These are phyloP conservation scores for Takifugu flavidus DNA, from an alignment of 2,113 vertebrate species.

Conservation along the genomic window DNA sequence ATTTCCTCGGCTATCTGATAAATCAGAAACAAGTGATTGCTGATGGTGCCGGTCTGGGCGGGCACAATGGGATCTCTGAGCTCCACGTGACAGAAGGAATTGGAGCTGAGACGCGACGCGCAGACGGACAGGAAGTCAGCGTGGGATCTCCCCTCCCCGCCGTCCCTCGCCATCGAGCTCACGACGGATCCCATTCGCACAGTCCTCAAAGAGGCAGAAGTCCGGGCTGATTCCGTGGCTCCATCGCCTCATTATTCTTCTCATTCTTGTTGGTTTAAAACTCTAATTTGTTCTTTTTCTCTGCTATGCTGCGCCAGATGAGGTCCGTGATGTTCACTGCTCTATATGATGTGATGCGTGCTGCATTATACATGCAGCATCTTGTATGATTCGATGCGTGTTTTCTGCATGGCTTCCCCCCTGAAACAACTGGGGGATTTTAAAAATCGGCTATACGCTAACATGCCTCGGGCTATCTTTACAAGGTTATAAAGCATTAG, in stretches of 20 bases:
- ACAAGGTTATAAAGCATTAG: constrained; percentile 71
- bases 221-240: constrained; percentile 10
- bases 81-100: constrained; percentile 51
- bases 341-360: constrained; percentile 50
- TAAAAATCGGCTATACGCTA: constrained; percentile 58
- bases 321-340: constrained; percentile 51
- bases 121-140: constrained; percentile 35
- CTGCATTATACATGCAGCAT: constrained; percentile 73
- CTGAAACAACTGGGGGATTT: constrained; percentile 60
- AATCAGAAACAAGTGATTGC: constrained; percentile 78
- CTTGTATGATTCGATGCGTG: constrained; percentile 72
- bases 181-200: constrained; percentile 26
- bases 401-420: constrained; percentile 70
- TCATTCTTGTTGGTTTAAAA: constrained; percentile 31
- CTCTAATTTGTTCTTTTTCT: constrained; percentile 15
- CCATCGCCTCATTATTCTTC: constrained; percentile 29
- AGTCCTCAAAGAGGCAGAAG: constrained; percentile 25
- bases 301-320: constrained; percentile 27
- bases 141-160: constrained; percentile 50
- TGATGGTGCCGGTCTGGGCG: constrained; percentile 70
- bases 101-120: constrained; percentile 44
- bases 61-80: constrained; percentile 65
- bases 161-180: constrained; percentile 25
- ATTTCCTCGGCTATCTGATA: constrained; percentile 78
- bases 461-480: constrained; percentile 66